Percentiles rank a stretch among this genome's conserved stretches.
These are phyloP conservation scores for Amphimedon queenslandica DNA, from an alignment of 37 sponge, comb jelly and placozoan species.

Conservation along the genomic window DNA sequence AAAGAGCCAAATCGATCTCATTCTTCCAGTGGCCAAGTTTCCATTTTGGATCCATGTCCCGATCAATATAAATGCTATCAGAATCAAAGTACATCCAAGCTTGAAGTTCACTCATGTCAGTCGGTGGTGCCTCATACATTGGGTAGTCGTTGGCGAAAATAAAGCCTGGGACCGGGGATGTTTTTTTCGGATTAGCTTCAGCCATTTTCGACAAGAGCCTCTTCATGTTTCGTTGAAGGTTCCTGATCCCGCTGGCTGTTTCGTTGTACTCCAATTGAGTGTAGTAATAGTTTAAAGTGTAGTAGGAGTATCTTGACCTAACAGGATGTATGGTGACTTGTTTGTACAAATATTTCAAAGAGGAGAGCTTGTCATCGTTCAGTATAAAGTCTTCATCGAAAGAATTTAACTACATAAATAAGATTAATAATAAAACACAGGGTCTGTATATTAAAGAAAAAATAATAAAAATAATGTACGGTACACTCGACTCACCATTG, in stretches of 20 bases:
- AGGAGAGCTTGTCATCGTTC: no score
- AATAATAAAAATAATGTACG: neutral
- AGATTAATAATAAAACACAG: no score
- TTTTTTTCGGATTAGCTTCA: neutral
- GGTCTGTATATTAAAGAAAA: neutral
- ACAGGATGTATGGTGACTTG: neutral
- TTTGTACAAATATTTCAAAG: neutral
- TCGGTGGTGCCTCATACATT: neutral
- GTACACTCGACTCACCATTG: no score
- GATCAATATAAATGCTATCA: neutral
- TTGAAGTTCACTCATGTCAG: neutral
- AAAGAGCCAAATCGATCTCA: neutral
- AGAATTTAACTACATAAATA: no score
- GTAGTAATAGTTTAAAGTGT: neutral
- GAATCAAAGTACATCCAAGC: slow-evolving; percentile 40
- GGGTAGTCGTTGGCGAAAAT: neutral
- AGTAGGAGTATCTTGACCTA: neutral
- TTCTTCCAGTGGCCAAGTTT: slow-evolving; percentile 1
- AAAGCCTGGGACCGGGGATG: neutral
- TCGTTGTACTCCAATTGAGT: neutral
- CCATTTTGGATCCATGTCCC: neutral
- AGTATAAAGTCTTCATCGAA: no score
- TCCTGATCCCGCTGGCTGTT: neutral
- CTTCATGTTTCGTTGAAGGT: neutral
- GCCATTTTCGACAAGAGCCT: neutral